Evolutionary conservation across 2,113 vertebrate species (phyloP).

Genomic region (Micromys minutus): DNA sequence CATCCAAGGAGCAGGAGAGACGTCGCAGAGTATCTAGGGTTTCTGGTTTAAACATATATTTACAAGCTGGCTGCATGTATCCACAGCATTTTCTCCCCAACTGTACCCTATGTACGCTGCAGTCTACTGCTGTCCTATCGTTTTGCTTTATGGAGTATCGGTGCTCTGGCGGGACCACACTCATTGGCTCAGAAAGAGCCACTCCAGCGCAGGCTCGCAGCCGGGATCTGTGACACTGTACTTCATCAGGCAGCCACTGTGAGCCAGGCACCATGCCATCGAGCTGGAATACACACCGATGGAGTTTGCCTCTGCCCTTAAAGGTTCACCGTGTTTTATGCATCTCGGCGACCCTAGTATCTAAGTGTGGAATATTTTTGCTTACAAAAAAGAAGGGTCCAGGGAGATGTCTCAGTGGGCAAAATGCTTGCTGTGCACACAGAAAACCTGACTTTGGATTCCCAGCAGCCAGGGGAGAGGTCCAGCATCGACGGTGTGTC

Average conservation of each 20-base stretch:
- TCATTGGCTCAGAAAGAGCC: not conserved
- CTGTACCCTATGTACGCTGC: not conserved
- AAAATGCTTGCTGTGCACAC: not conserved
- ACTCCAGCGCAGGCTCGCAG: not conserved
- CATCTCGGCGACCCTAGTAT: not conserved
- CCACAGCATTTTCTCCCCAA: not conserved
- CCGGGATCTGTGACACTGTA: not conserved
- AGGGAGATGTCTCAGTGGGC: not conserved
- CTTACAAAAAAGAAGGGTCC: not conserved
- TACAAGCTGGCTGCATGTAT: conserved; percentile 54
- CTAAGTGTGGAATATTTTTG: not conserved
- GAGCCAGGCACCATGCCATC: not conserved
- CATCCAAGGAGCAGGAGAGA: conserved; percentile 69
- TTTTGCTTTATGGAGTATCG: conserved; percentile 40
- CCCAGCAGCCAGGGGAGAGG: not conserved
- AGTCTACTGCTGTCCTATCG: not conserved
- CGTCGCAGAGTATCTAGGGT: conserved; percentile 74
- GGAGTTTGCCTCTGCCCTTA: not conserved
- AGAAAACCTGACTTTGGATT: not conserved
- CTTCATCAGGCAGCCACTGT: not conserved
- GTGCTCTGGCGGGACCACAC: not conserved
- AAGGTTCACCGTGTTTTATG: not conserved
- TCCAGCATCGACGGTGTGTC: not conserved
- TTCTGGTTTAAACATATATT: conserved; percentile 47
- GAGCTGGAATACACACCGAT: not conserved